These are phyloP conservation scores for Bufo gargarizans DNA, from an alignment of 2,113 vertebrate species.

Conservation along the genomic window DNA sequence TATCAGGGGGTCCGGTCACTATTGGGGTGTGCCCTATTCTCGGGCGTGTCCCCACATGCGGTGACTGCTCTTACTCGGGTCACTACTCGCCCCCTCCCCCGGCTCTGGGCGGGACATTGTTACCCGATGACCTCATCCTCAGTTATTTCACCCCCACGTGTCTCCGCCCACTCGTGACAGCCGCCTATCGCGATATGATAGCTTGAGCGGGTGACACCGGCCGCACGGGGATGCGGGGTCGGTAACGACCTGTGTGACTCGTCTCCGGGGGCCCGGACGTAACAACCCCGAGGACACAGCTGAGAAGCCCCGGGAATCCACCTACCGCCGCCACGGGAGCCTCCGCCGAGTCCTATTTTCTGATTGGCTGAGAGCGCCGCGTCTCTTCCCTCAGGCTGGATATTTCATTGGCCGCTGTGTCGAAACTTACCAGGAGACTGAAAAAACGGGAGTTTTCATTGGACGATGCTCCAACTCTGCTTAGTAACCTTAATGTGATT, in stretches of 20 bases:
- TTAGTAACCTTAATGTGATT: constrained; percentile 11
- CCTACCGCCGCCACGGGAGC: constrained; percentile 51
- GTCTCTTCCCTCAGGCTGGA: background rate
- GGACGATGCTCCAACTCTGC: background rate
- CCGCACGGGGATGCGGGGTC: background rate
- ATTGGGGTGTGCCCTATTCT: too few species aligned
- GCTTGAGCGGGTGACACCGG: background rate
- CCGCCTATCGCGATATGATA: background rate
- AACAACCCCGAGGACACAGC: background rate
- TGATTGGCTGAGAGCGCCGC: constrained; percentile 11
- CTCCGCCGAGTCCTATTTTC: constrained; percentile 36
- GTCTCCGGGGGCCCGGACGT: background rate
- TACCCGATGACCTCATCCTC: constrained; percentile 3
- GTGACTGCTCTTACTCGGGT: background rate
- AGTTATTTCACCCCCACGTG: background rate
- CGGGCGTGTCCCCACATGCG: too few species aligned
- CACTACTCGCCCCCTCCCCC: background rate
- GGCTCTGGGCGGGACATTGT: background rate
- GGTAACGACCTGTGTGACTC: background rate
- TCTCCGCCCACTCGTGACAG: background rate
- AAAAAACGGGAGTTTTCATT: background rate
- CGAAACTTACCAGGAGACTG: constrained; percentile 23
- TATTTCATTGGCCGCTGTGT: background rate
- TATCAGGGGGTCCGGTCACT: too few species aligned
- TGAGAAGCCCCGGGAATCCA: constrained; percentile 24